phyloP scores from a whole-genome alignment of 2,113 vertebrate species.

The Dromiciops gliroides region DNA sequence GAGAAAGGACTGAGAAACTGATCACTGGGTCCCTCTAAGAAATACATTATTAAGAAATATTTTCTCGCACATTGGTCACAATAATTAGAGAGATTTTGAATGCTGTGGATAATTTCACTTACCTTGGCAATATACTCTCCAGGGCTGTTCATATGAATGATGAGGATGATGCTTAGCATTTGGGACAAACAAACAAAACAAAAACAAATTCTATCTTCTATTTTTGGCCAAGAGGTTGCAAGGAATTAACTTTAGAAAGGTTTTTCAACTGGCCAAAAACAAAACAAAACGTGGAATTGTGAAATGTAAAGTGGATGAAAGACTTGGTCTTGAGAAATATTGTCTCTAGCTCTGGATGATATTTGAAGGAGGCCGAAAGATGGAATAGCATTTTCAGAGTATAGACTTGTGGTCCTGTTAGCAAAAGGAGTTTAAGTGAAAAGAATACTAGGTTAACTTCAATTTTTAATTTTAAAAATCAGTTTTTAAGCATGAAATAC shows the following conservation, averaged over 20 bases:
- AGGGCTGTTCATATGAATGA: background rate
- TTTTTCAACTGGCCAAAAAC: background rate
- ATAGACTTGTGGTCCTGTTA: background rate
- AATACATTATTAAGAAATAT: too few species aligned
- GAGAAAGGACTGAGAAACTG: too few species aligned
- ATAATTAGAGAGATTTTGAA: background rate
- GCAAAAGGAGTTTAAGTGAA: background rate
- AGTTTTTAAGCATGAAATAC: background rate
- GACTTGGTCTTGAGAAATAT: background rate
- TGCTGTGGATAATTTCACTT: background rate
- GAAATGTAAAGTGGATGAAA: background rate
- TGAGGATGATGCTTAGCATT: background rate
- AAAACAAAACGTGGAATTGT: background rate
- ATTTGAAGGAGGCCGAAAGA: background rate
- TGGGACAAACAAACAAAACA: background rate
- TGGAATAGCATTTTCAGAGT: background rate
- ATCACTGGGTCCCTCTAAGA: too few species aligned
- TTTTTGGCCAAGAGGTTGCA: constrained; percentile 70
- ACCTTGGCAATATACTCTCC: background rate
- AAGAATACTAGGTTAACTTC: background rate
- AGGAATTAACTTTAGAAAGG: constrained; percentile 10
- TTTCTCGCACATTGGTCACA: background rate
- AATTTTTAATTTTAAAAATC: background rate
- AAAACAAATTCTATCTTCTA: constrained; percentile 52
- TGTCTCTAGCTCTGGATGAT: background rate